Conservation (phyloP, 2,113 vertebrate species). For the Redunca redunca region DNA sequence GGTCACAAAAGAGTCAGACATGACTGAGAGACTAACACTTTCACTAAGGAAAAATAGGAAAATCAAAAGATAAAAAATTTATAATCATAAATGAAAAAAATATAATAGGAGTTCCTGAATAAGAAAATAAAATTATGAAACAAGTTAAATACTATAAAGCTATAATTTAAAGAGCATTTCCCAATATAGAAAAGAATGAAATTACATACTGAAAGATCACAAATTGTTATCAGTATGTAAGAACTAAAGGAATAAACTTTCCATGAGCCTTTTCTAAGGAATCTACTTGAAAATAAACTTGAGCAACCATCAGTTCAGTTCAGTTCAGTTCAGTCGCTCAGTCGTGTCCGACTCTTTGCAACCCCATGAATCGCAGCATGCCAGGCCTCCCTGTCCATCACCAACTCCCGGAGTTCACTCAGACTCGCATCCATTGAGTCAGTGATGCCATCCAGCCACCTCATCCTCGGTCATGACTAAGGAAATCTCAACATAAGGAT, state of each 20-base stretch:
- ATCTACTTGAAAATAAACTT: neutral
- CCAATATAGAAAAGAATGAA: neutral
- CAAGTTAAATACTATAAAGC: neutral
- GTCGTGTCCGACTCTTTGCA: too few relatives aligned
- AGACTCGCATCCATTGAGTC: too few relatives aligned
- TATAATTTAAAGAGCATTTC: neutral
- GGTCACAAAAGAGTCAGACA: accelerated
- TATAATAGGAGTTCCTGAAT: neutral
- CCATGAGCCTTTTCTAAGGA: neutral
- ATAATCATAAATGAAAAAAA: neutral
- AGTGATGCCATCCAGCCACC: too few relatives aligned
- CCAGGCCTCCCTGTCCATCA: too few relatives aligned
- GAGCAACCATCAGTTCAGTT: neutral
- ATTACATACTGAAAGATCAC: neutral
- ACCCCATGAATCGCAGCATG: too few relatives aligned
- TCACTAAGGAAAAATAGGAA: neutral
- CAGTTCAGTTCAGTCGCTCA: too few relatives aligned
- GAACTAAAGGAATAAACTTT: neutral
- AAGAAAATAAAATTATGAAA: neutral
- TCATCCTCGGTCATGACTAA: neutral
- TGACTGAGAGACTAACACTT: accelerated
- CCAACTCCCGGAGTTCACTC: too few relatives aligned
- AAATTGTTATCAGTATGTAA: neutral
- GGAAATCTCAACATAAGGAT: neutral
- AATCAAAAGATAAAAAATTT: neutral